Evolutionary conservation across 2,113 vertebrate species (phyloP).

Genomic region (Pogona vitticeps): DNA sequence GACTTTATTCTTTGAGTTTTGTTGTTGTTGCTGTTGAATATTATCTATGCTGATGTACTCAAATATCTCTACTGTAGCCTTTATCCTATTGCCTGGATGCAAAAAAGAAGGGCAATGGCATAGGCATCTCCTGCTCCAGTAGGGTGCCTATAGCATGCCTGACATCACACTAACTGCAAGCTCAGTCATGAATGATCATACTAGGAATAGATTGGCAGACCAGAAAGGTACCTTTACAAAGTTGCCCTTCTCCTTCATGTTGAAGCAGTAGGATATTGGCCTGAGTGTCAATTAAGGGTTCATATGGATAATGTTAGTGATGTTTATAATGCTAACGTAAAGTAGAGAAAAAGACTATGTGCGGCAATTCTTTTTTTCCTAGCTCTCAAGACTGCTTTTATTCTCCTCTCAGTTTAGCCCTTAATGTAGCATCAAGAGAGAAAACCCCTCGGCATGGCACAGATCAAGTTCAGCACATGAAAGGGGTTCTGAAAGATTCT

Average conservation of each 20-base stretch:
- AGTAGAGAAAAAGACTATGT: not conserved
- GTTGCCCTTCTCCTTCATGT: too few relatives aligned
- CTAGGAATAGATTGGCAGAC: too few relatives aligned
- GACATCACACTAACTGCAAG: not conserved
- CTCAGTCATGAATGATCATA: too few relatives aligned
- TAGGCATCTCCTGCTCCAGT: too few relatives aligned
- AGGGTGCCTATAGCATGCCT: not conserved
- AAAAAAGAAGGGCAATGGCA: too few relatives aligned
- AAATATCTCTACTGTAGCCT: too few relatives aligned
- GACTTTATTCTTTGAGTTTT: not conserved
- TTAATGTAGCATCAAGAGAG: slow-evolving; percentile 66
- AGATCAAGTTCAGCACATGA: slow-evolving; percentile 76
- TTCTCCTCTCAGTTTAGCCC: slow-evolving; percentile 71
- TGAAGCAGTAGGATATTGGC: too few relatives aligned
- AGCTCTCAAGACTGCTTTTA: slow-evolving; percentile 4
- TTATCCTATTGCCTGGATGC: too few relatives aligned
- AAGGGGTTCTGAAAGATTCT: slow-evolving; percentile 89
- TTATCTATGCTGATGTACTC: not conserved
- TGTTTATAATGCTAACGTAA: not conserved
- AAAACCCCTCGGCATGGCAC: slow-evolving; percentile 63
- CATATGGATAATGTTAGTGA: not conserved
- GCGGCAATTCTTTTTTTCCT: not conserved
- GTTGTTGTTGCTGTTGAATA: not conserved
- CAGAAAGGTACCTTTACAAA: too few relatives aligned
- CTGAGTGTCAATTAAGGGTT: too few relatives aligned